phyloP scores from a whole-genome alignment of 2,797 vertebrate species.

The Melanotaenia maccullochi region DNA sequence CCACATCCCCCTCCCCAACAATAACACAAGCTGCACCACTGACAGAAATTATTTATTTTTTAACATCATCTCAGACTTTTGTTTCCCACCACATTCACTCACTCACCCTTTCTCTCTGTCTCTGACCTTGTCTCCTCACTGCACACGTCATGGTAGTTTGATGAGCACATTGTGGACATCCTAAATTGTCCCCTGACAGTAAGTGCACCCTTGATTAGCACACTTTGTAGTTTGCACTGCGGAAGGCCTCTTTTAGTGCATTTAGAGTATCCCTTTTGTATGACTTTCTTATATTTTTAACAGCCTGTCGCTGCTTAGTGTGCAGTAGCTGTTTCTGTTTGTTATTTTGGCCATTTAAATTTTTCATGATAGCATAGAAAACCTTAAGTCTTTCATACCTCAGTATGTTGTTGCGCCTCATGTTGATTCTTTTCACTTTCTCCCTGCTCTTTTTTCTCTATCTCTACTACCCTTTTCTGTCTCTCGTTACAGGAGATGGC shows the following conservation, averaged over 20 bases:
- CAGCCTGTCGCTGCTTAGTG: conserved; percentile 31
- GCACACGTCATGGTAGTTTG: conserved; percentile 82
- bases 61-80: conserved; percentile 38
- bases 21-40: conserved; percentile 39
- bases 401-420: conserved; percentile 25
- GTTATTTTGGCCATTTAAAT: conserved; percentile 38
- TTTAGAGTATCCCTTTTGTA: conserved; percentile 60
- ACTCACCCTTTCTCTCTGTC: conserved; percentile 76
- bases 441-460: conserved; percentile 24
- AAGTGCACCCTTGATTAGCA: conserved; percentile 82
- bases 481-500: conserved; percentile 91
- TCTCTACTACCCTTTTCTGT: conserved; percentile 28
- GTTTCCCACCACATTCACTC: conserved; percentile 50
- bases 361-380: conserved; percentile 33
- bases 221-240: conserved; percentile 72
- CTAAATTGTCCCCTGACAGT: conserved; percentile 91
- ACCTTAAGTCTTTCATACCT: conserved; percentile 3
- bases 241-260: conserved; percentile 62
- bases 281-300: conserved; percentile 50
- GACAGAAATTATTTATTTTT: conserved; percentile 33
- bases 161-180: conserved; percentile 86
- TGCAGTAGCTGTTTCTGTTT: conserved; percentile 40
- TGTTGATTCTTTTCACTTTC: conserved; percentile 13
- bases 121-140: conserved; percentile 75
- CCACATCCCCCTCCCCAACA: not conserved